Evolutionary conservation across 2,888 invertebrate genomes (phyloP).

Genomic region (Germaria angustata): DNA sequence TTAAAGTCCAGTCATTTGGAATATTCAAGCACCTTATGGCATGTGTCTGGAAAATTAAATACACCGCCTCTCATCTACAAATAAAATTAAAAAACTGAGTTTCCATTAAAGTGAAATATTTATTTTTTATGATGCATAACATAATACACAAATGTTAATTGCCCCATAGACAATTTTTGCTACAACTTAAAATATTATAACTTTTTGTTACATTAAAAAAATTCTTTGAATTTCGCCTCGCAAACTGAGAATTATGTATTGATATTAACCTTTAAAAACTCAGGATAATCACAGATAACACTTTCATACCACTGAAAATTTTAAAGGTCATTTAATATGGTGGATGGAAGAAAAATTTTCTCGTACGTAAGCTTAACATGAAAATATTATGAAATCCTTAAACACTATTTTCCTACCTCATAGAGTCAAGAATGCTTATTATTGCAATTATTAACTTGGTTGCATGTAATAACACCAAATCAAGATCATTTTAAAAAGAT

Average conservation of each 20-base stretch:
- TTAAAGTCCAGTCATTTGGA: slow-evolving; percentile 48
- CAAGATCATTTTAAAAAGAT: slow-evolving; percentile 41
- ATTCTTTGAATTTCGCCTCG: slow-evolving; percentile 30
- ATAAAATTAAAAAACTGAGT: not conserved
- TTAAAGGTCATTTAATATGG: slow-evolving; percentile 48
- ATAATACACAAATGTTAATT: no score
- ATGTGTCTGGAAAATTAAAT: slow-evolving; percentile 46
- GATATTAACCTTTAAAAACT: slow-evolving; percentile 30
- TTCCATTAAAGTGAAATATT: slow-evolving; percentile 38
- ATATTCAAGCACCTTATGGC: slow-evolving; percentile 47
- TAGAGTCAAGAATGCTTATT: not conserved
- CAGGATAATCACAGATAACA: slow-evolving; percentile 49
- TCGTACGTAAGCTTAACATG: not conserved
- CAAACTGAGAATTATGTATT: slow-evolving; percentile 28
- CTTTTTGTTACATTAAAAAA: no score
- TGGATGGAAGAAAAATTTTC: slow-evolving; percentile 49
- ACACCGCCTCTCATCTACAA: not conserved
- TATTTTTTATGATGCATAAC: no score
- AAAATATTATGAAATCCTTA: slow-evolving; percentile 5
- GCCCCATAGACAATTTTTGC: no score
- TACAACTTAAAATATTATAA: no score
- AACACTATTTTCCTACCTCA: not conserved
- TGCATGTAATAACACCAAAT: slow-evolving; percentile 37
- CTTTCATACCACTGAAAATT: slow-evolving; percentile 1
- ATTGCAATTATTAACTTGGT: not conserved